phyloP scores from a whole-genome alignment of 2,888 invertebrate genomes.

The Aelia acuminata region DNA sequence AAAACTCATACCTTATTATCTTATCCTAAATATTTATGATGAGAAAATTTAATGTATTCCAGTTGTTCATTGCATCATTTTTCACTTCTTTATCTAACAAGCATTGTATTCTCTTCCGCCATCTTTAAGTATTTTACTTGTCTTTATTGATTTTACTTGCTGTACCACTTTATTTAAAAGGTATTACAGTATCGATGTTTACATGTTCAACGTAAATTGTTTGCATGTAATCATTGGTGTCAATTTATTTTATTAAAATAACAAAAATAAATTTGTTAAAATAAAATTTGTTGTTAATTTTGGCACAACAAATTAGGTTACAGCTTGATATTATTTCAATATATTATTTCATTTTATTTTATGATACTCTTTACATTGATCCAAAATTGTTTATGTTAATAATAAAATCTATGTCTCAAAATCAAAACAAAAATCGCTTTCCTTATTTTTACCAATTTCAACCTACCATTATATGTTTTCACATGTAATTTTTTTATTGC shows the following conservation, averaged over 20 bases:
- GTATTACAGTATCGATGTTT: constrained; percentile 31
- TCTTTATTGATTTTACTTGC: not conserved
- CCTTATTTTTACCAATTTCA: constrained; percentile 7
- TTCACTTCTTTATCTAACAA: not conserved
- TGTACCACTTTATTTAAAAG: not conserved
- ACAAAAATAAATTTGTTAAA: too few relatives aligned
- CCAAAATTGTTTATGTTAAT: not conserved
- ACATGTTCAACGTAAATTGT: constrained; percentile 12
- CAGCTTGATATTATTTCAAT: not conserved
- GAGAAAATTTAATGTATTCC: not conserved
- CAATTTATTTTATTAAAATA: not conserved
- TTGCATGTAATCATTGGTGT: constrained; percentile 35
- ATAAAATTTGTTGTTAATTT: too few relatives aligned
- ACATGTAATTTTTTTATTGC: not conserved
- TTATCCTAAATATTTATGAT: not conserved
- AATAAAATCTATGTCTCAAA: not conserved
- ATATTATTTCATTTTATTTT: not conserved
- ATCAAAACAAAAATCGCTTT: not conserved
- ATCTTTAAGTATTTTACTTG: not conserved
- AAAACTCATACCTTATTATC: not conserved
- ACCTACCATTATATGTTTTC: not conserved
- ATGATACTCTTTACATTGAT: too few relatives aligned
- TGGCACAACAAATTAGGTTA: not conserved
- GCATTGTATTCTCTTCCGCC: not conserved
- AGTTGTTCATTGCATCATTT: not conserved